Percentiles rank a stretch among this genome's conserved stretches.
Conservation (phyloP, 2,113 vertebrate species). For the Origma solitaria region DNA sequence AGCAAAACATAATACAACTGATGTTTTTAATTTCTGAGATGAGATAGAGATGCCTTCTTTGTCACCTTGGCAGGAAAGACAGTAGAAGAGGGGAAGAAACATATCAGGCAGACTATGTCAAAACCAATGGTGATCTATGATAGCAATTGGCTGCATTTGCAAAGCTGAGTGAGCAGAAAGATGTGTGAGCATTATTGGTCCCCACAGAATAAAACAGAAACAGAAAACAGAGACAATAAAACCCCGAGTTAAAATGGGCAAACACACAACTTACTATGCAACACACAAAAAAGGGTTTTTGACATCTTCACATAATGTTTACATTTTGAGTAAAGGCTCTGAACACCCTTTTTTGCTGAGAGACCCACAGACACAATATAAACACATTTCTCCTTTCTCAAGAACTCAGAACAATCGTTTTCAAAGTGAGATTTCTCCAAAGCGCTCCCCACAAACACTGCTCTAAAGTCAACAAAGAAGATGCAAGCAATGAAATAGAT, state of each 20-base stretch:
- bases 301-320: not conserved
- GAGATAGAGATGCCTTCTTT: not conserved
- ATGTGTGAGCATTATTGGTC: not conserved
- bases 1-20: not conserved
- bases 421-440: not conserved
- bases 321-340: not conserved
- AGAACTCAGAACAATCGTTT: not conserved
- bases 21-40: not conserved
- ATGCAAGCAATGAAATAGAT: not conserved
- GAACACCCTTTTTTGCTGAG: not conserved
- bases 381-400: not conserved
- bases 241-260: not conserved
- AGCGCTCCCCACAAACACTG: not conserved
- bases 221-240: not conserved
- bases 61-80: not conserved
- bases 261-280: not conserved
- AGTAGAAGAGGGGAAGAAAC: not conserved
- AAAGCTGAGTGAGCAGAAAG: constrained; percentile 36
- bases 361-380: not conserved
- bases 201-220: not conserved
- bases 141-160: not conserved
- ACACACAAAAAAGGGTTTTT: not conserved
- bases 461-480: not conserved
- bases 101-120: not conserved
- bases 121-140: not conserved